Conservation (phyloP, 2,113 vertebrate genomes). For the Cyanoderma ruficeps region DNA sequence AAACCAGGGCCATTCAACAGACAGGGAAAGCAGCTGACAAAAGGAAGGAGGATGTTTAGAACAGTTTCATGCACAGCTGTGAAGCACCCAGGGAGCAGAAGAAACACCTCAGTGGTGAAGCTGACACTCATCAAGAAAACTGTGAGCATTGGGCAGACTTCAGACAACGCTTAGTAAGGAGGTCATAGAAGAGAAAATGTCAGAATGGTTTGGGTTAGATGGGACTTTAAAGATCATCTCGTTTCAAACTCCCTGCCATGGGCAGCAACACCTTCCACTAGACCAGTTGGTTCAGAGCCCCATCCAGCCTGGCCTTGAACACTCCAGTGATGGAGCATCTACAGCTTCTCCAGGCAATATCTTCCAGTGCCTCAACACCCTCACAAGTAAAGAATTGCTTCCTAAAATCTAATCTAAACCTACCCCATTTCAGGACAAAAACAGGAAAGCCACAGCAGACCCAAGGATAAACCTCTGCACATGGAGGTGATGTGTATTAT, state of each 20-base stretch:
- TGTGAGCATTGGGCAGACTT: neutral
- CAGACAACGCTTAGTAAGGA: neutral
- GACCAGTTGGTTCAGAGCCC: neutral
- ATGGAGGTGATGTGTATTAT: neutral
- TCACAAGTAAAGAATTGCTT: neutral
- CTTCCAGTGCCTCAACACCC: neutral
- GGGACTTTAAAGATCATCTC: neutral
- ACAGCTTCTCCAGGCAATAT: neutral
- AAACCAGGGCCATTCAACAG: neutral
- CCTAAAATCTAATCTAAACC: neutral
- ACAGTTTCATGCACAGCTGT: neutral
- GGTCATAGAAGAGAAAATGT: neutral
- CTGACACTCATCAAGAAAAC: neutral
- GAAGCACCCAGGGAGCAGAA: neutral
- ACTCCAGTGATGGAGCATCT: neutral
- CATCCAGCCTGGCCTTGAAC: neutral
- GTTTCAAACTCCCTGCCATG: neutral
- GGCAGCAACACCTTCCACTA: neutral
- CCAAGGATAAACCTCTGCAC: neutral
- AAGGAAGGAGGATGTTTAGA: neutral
- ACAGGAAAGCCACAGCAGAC: neutral
- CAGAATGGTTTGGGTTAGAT: neutral
- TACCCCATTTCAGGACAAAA: neutral
- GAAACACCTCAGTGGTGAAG: neutral
- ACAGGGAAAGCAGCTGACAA: neutral